Evolutionary conservation across 2,797 vertebrate genomes (phyloP).

Genomic region (Eospalax fontanierii): DNA sequence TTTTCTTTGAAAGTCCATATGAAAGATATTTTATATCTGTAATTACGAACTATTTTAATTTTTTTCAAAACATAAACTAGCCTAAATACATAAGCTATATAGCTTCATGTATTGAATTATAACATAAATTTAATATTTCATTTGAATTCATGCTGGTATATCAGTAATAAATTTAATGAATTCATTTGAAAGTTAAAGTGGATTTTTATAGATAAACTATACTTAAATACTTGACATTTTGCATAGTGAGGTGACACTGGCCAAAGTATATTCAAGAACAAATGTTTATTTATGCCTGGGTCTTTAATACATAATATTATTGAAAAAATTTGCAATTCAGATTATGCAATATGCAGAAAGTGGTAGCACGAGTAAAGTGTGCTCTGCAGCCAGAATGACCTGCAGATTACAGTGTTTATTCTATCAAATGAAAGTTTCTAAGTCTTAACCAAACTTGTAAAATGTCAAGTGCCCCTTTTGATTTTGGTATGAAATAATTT

Average conservation of each 20-base stretch:
- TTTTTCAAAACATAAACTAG: background rate
- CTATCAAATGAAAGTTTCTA: background rate
- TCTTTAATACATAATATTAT: background rate
- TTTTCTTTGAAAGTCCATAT: background rate
- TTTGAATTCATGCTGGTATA: background rate
- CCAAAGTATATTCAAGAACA: background rate
- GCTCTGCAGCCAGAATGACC: background rate
- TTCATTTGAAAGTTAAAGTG: background rate
- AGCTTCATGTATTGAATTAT: background rate
- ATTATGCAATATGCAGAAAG: background rate
- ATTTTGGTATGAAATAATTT: background rate
- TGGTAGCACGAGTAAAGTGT: background rate
- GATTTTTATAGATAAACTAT: background rate
- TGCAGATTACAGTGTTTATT: background rate
- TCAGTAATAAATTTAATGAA: constrained; percentile 2
- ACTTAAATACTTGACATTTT: background rate
- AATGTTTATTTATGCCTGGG: background rate
- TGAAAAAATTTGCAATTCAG: background rate
- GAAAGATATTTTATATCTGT: background rate
- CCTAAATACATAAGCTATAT: background rate
- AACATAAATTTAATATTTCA: background rate
- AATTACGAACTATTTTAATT: background rate
- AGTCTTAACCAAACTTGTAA: background rate
- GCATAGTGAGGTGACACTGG: rapidly evolving
- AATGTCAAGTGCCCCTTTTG: background rate